Evolutionary conservation across 2,797 vertebrate species (phyloP).

Genomic region (Holocentrus rufus): DNA sequence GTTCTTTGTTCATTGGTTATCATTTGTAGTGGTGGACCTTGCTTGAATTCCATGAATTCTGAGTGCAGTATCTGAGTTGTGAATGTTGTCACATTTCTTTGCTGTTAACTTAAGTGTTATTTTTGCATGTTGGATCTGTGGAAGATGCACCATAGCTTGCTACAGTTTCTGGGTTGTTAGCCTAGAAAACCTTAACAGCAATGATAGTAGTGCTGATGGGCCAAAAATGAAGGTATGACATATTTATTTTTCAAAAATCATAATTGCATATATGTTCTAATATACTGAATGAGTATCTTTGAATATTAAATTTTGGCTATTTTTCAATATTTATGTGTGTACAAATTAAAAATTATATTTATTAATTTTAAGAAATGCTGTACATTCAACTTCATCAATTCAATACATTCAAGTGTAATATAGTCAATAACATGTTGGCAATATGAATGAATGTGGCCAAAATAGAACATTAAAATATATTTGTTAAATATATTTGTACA

Average conservation of each 20-base stretch:
- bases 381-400: neutral
- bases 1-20: constrained; percentile 71
- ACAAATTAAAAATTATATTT: constrained; percentile 7
- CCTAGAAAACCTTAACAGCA: constrained; percentile 47
- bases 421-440: constrained; percentile 4
- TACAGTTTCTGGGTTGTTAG: constrained; percentile 59
- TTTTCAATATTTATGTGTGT: constrained; percentile 36
- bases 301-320: constrained; percentile 39
- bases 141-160: constrained; percentile 76
- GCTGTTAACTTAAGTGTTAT: constrained; percentile 65
- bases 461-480: constrained; percentile 13
- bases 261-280: constrained; percentile 53
- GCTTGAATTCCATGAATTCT: constrained; percentile 83
- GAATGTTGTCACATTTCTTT: constrained; percentile 49
- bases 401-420: neutral
- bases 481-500: constrained; percentile 6
- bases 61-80: constrained; percentile 71
- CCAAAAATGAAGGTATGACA: constrained; percentile 63
- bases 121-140: constrained; percentile 79
- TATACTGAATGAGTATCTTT: constrained; percentile 48
- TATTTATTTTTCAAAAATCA: constrained; percentile 60
- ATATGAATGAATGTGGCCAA: constrained; percentile 34
- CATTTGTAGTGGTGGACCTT: constrained; percentile 82
- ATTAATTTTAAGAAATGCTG: neutral
- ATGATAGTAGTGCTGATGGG: constrained; percentile 33